Evolutionary conservation across 2,888 invertebrate genomes (phyloP).

Genomic region (Heliconius erato): DNA sequence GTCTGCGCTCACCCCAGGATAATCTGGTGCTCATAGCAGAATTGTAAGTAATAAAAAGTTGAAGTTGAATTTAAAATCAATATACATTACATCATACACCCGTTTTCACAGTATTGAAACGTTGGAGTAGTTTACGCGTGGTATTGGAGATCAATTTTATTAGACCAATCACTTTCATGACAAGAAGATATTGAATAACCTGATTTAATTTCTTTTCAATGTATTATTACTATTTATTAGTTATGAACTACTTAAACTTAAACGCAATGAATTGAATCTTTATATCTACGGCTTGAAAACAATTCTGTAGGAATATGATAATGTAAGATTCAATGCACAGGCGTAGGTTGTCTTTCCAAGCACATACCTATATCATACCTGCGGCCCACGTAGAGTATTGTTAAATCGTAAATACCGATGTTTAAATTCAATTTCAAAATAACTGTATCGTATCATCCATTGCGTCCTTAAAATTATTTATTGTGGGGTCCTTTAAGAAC

Average conservation of each 20-base stretch:
- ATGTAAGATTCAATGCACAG: slow-evolving; percentile 38
- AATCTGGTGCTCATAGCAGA: no score
- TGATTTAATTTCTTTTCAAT: not conserved
- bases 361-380: slow-evolving; percentile 31
- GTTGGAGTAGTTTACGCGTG: no score
- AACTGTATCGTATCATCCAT: slow-evolving; percentile 12
- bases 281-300: not conserved
- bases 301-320: slow-evolving; percentile 23
- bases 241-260: not conserved
- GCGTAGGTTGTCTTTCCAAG: slow-evolving; percentile 47
- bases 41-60: no score
- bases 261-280: not conserved
- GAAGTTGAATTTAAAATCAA: no score
- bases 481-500: no score
- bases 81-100: no score
- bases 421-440: not conserved
- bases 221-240: not conserved
- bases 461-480: not conserved
- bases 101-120: no score
- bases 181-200: no score
- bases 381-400: slow-evolving; percentile 19
- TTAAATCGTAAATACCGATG: slow-evolving; percentile 12
- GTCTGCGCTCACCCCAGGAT: no score
- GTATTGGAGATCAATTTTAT: no score
- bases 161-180: no score